Percentiles rank a stretch among this genome's conserved stretches.
Conservation (phyloP, 2,113 vertebrate species). For the Hippocampus barbouri region DNA sequence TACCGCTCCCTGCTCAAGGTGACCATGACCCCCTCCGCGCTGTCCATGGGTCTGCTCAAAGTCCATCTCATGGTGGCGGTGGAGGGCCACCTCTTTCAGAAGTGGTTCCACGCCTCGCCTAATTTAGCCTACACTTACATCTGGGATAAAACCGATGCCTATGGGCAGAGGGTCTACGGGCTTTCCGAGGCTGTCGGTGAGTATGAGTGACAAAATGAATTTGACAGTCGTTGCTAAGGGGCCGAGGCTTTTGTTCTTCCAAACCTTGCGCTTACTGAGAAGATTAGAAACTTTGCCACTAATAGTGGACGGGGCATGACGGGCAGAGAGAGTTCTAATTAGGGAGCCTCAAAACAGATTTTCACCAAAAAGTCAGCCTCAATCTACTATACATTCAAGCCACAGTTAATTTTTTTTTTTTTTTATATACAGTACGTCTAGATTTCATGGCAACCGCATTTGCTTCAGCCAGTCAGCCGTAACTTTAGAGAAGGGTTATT, state of each 20-base stretch:
- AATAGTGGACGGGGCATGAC: constrained; percentile 39
- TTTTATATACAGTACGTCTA: constrained; percentile 26
- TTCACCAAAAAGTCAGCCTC: constrained; percentile 42
- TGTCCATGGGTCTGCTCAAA: constrained; percentile 93
- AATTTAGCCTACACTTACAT: constrained; percentile 96
- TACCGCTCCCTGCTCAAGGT: constrained; percentile 96
- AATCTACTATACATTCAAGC: constrained; percentile 33
- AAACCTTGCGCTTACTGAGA: constrained; percentile 15
- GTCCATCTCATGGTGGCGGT: constrained; percentile 98
- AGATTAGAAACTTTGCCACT: constrained; percentile 37
- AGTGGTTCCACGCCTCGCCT: constrained; percentile 94
- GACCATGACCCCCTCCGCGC: constrained; percentile 91
- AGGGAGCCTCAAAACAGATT: constrained; percentile 50
- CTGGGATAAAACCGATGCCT: constrained; percentile 98
- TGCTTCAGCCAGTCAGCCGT: constrained; percentile 59
- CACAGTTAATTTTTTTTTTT: constrained; percentile 46
- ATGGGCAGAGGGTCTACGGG: constrained; percentile 92
- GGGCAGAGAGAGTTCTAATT: constrained; percentile 52
- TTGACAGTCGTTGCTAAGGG: background rate
- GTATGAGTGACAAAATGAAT: constrained; percentile 47
- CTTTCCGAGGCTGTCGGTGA: constrained; percentile 94
- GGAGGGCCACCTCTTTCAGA: constrained; percentile 97
- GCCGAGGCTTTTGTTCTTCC: constrained; percentile 5
- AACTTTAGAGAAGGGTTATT: constrained; percentile 65
- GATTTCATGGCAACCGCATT: constrained; percentile 56